Conservation (phyloP, 2,888 invertebrate genomes). For the Drosophila phalerata region DNA sequence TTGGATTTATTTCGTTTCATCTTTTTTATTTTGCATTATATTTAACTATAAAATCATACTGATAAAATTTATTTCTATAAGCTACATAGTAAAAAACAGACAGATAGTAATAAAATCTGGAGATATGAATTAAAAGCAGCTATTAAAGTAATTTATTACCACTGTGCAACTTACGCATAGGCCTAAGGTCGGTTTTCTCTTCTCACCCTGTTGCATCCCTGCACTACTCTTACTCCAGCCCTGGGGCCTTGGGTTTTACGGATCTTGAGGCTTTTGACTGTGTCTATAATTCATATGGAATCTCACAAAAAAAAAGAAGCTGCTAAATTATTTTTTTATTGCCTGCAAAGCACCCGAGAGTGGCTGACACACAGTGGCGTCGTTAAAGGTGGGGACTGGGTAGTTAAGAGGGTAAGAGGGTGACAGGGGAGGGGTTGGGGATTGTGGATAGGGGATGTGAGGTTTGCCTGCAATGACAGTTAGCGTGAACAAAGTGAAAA, state of each 20-base stretch:
- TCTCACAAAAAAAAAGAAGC: constrained; percentile 59
- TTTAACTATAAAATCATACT: too few relatives aligned
- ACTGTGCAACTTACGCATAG: constrained; percentile 24
- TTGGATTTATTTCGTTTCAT: too few relatives aligned
- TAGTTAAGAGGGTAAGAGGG: background rate
- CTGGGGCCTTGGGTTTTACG: background rate
- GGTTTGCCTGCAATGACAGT: constrained; percentile 67
- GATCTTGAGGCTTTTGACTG: constrained; percentile 17
- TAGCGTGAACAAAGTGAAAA: constrained; percentile 78
- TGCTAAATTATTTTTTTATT: constrained; percentile 79
- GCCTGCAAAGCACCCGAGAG: constrained; percentile 52
- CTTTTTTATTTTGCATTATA: too few relatives aligned
- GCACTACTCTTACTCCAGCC: background rate
- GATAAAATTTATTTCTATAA: too few relatives aligned
- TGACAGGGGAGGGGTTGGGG: background rate
- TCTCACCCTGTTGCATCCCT: background rate
- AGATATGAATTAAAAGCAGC: too few relatives aligned
- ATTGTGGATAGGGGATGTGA: too few relatives aligned
- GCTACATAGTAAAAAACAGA: too few relatives aligned
- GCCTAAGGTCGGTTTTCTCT: background rate
- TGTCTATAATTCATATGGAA: constrained; percentile 67
- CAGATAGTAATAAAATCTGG: too few relatives aligned
- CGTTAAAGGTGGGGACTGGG: background rate
- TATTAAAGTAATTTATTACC: too few relatives aligned
- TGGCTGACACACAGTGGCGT: constrained; percentile 13